Base-by-base conservation (phyloP, 2,113 vertebrate species). In the Saccopteryx leptura region DNA sequence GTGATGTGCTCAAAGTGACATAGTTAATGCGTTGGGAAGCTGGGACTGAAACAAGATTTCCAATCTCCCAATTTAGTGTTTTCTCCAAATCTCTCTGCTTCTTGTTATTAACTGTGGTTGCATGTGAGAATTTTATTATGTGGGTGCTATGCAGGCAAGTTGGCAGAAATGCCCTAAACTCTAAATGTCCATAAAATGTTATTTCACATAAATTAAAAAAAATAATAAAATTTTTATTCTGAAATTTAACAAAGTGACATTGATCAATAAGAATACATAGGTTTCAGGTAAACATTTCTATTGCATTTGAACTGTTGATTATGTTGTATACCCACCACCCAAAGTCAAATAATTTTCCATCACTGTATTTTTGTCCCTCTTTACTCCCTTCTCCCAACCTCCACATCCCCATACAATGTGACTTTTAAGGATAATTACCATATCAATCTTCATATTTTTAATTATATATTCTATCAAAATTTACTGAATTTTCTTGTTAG, bases 201-300 rank as follows among this genome's bases (percentile, higher is more conserved):
- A 80, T 82, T 83, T 89, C n/a, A 83, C 65, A 78, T 88, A 82
- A 56, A 84, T n/a, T 68, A 83, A 91, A 91, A 93, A 24, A 76
- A 91, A 39, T 39, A 39, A 39, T 3, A 39, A 39, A 39, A 39
- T 39, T 39, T 39, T 39, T 39, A 39, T 39, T 39, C 39, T 39
- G 39, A 39, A 39, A 39, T 39, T 39, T 39, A 39, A 39, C 39
- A 39, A 39, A 39, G 39, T 39, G 39, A 39, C 39, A 39, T 39
- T 39, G 39, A 39, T 39, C 39, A 39, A 39, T 39, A 39, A 39
- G 39, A 39, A 39, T 39, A 39, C 39, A 39, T 39, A 39, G 39
- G 39, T 39, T 39, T 39, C 39, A 39, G 39, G 39, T 39, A 39
- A 39, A 39, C 39, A 39, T 39, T 39, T 39, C 39, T 39, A 39